phyloP scores from a whole-genome alignment of 2,113 vertebrate genomes.

The Lepus americanus region DNA sequence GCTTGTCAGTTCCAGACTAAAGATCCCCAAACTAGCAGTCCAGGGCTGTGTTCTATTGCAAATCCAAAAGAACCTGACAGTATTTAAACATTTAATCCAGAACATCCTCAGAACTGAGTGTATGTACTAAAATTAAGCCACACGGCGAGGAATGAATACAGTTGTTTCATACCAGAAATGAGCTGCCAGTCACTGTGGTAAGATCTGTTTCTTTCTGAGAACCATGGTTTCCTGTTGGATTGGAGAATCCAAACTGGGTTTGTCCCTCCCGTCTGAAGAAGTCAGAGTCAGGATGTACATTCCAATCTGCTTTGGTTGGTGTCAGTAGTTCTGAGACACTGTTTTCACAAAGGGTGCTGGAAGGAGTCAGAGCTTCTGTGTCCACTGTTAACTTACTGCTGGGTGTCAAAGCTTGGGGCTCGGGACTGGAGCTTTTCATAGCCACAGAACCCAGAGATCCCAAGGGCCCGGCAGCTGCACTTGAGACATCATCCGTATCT shows the following conservation, averaged over 20 bases:
- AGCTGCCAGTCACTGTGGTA: constrained; percentile 57
- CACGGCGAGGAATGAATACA: no score
- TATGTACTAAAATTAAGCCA: not conserved
- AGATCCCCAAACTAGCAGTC: constrained; percentile 35
- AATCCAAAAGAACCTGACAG: not conserved
- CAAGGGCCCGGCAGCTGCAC: constrained; percentile 91
- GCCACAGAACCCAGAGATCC: constrained; percentile 90
- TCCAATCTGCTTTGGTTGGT: constrained; percentile 89
- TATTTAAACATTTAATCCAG: not conserved
- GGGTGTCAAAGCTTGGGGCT: constrained; percentile 90
- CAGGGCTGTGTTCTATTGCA: not conserved
- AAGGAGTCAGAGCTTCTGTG: constrained; percentile 89
- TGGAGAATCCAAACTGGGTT: constrained; percentile 94
- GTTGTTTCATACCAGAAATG: no score
- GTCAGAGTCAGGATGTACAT: constrained; percentile 90
- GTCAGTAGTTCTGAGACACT: constrained; percentile 92
- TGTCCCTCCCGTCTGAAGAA: constrained; percentile 92
- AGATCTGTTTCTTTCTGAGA: constrained; percentile 94
- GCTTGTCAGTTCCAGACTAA: constrained; percentile 40
- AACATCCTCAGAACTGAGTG: not conserved
- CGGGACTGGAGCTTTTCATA: constrained; percentile 88
- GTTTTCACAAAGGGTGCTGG: constrained; percentile 88
- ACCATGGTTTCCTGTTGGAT: constrained; percentile 90
- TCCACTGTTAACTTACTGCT: constrained; percentile 91
- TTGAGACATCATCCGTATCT: constrained; percentile 94